phyloP scores from a whole-genome alignment of 2,113 vertebrate genomes.

The Cyanoderma ruficeps region DNA sequence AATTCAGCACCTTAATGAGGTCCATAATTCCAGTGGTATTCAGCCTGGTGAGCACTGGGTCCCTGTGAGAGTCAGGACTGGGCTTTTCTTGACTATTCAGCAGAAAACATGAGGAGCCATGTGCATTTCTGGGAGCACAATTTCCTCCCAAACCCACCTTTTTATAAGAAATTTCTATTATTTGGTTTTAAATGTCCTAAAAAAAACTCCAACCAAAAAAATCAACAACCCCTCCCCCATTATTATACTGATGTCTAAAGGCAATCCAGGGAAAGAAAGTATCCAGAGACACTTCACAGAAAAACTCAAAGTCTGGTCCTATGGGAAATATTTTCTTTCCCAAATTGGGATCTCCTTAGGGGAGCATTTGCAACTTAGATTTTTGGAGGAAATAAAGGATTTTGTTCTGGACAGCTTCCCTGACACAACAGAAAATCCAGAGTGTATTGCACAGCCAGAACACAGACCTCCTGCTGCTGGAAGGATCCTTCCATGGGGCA shows the following conservation, averaged over 20 bases:
- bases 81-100: neutral
- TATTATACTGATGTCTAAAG: neutral
- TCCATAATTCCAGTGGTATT: rapidly evolving
- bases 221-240: neutral
- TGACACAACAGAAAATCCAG: neutral
- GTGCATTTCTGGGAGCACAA: neutral
- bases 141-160: neutral
- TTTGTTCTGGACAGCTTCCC: neutral
- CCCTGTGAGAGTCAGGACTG: neutral
- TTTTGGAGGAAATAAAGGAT: neutral
- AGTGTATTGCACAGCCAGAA: neutral
- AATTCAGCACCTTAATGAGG: neutral
- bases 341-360: neutral
- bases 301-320: neutral
- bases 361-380: neutral
- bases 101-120: rapidly evolving
- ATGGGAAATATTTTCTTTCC: neutral
- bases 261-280: neutral
- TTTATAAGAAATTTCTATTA: neutral
- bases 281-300: neutral
- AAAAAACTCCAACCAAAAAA: neutral
- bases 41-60: neutral
- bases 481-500: neutral
- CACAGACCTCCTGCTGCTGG: neutral
- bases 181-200: neutral